Conservation (phyloP, 2,888 invertebrate species). For the Pardosa pseudoannulata region DNA sequence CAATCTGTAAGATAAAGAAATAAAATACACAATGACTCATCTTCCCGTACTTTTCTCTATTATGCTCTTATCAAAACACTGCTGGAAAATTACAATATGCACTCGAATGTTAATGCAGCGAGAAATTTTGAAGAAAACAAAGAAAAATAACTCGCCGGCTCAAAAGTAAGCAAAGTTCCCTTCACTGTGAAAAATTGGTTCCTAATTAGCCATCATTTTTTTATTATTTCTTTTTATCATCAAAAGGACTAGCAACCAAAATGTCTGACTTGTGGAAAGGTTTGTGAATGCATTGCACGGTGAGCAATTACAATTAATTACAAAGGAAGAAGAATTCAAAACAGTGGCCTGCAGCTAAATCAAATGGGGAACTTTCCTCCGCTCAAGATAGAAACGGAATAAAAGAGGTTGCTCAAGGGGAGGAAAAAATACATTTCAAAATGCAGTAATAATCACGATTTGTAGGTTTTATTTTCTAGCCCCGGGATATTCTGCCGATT, state of each 20-base stretch:
- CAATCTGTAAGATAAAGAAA: background rate
- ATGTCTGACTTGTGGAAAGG: background rate
- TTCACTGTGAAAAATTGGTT: slow-evolving; percentile 55
- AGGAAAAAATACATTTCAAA: slow-evolving; percentile 49
- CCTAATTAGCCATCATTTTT: slow-evolving; percentile 61
- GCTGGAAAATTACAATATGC: background rate
- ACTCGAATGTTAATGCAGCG: slow-evolving; percentile 25
- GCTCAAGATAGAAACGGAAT: slow-evolving; percentile 27
- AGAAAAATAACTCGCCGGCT: slow-evolving; percentile 40
- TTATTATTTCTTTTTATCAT: slow-evolving; percentile 33
- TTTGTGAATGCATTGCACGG: slow-evolving; percentile 50
- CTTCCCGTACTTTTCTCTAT: background rate
- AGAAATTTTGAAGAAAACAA: slow-evolving; percentile 38
- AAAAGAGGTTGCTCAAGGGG: slow-evolving; percentile 30
- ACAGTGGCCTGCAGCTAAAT: slow-evolving; percentile 65
- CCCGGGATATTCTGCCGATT: slow-evolving; percentile 34
- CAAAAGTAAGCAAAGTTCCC: slow-evolving; percentile 43
- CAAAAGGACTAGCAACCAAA: slow-evolving; percentile 33
- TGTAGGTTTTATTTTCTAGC: slow-evolving; percentile 54
- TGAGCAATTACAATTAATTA: slow-evolving; percentile 71
- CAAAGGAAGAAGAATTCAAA: slow-evolving; percentile 61
- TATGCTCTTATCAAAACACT: background rate
- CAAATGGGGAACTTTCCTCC: slow-evolving; percentile 74
- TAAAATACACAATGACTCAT: background rate
- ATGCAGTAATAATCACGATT: slow-evolving; percentile 64